A percentile compares a stretch with the other conserved stretches of the same genome.
These are phyloP conservation scores for Ctenicera cuprea DNA, from an alignment of 2,888 invertebrate genomes.

Conservation along the genomic window DNA sequence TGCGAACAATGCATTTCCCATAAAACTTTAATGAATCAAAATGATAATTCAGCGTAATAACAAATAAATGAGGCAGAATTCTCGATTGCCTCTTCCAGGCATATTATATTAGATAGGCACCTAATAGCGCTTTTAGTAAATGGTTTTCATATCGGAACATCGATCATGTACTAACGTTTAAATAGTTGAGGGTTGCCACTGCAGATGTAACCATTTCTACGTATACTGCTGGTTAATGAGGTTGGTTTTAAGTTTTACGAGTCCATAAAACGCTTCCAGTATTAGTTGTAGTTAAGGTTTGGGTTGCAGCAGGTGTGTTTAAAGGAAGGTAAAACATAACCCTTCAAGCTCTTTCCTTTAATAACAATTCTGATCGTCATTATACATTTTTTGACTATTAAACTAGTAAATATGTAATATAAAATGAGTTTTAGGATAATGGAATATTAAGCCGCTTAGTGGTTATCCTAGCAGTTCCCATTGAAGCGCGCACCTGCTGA, in stretches of 20 bases:
- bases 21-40: slow-evolving; percentile 45
- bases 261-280: slow-evolving; percentile 52
- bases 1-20: slow-evolving; percentile 41
- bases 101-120: background rate
- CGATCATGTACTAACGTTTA: slow-evolving; percentile 32
- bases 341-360: slow-evolving; percentile 33
- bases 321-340: slow-evolving; percentile 40
- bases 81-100: slow-evolving; percentile 6
- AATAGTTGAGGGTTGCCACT: slow-evolving; percentile 35
- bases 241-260: slow-evolving; percentile 55
- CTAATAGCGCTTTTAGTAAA: slow-evolving; percentile 9
- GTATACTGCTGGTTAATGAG: slow-evolving; percentile 48
- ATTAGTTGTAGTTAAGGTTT: slow-evolving; percentile 51
- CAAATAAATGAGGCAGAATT: slow-evolving; percentile 20
- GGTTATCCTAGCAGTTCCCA: slow-evolving; percentile 36
- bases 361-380: slow-evolving; percentile 24
- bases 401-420: slow-evolving; percentile 28
- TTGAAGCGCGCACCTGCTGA: slow-evolving; percentile 37
- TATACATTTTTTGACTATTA: slow-evolving; percentile 30
- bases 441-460: slow-evolving; percentile 54
- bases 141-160: slow-evolving; percentile 34
- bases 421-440: slow-evolving; percentile 57
- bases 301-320: slow-evolving; percentile 50
- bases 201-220: slow-evolving; percentile 48
- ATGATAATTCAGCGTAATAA: slow-evolving; percentile 39